Base-by-base conservation (phyloP, 2,113 vertebrate species). In the human (Homo sapiens) region DNA sequence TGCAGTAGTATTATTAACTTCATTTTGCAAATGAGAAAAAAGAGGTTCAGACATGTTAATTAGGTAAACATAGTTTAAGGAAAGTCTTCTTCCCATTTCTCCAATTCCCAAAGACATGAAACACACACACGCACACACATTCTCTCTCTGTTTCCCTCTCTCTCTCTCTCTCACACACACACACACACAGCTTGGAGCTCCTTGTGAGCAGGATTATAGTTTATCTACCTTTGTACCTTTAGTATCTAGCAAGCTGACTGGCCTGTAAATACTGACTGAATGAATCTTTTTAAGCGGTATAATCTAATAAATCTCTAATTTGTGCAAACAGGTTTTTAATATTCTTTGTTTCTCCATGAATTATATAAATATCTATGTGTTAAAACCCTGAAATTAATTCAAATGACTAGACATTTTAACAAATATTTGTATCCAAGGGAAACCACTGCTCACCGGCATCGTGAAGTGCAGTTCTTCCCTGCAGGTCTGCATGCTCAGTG, bases 391-490 rank as follows among this genome's bases (percentile, higher is more conserved):
- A 90, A 64, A 72, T 85, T 25, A 66, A 68, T 43, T 81, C 50
- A 73, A 89, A 76, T 13, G 18, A 30, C 17, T 5, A 45, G 32
- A 3, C 25, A 45, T 80, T 78, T 97, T 72, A 75, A 80, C 68
- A 57, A 76, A 43, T 6, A 40, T 30, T 13, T 40, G 40, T 25
- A 25, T 55, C 70, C 23, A 30, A 45, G 3, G 11, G 48, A 92
- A 84, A 0, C 1, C 3, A 38, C 30, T 8, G 64, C 98, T 98
- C 94, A 99, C 99, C 99, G 81, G 99, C 99, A 97, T 99, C 99
- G 38, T 99, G 99, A 59, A 99, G 99, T 43, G 99, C 99, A 0
- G 99, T 99, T 97, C 99, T 99, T 48, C 99, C 99, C 90, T 99
- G 99, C 32, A 99, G 98, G 98, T 99, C 99, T 97, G 99, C 98